Percentiles rank a stretch among this genome's conserved stretches.
phyloP scores from a whole-genome alignment of 30 jellyfish, hydroid and myxozoan genomes.

The Clytia hemisphaerica region DNA sequence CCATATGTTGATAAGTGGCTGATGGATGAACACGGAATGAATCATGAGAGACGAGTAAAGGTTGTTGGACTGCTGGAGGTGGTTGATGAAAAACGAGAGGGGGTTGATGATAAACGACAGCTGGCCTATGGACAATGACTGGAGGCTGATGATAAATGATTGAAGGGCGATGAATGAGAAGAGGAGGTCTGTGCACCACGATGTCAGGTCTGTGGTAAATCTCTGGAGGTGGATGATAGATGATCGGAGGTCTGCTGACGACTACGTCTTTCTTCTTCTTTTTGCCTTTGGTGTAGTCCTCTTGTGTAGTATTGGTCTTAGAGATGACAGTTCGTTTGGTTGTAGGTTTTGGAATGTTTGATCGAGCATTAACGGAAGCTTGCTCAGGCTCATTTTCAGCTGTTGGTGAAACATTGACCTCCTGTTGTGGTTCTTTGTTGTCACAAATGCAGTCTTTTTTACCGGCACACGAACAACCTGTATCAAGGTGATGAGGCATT shows the following conservation, averaged over 20 bases:
- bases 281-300: conserved; percentile 60
- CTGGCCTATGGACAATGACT: conserved; percentile 90
- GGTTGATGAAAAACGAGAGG: conserved; percentile 91
- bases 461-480: conserved; percentile 57
- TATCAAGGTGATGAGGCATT: conserved; percentile 57
- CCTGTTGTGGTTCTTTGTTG: no score
- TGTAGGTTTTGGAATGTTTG: no score
- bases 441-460: conserved; percentile 73
- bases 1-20: conserved; percentile 70
- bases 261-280: conserved; percentile 91
- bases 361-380: conserved; percentile 21
- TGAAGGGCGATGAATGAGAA: conserved; percentile 82
- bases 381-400: conserved; percentile 20
- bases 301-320: conserved; percentile 9
- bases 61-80: conserved; percentile 96
- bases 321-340: no score
- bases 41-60: conserved; percentile 83
- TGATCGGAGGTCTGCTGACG: conserved; percentile 92
- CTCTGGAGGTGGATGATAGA: conserved; percentile 95
- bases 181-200: conserved; percentile 90
- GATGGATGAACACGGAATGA: conserved; percentile 76
- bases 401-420: conserved; percentile 17
- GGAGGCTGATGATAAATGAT: conserved; percentile 92
- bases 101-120: conserved; percentile 84
- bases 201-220: conserved; percentile 90